phyloP scores from a whole-genome alignment of 2,113 vertebrate species.

The Embiotoca jacksoni region DNA sequence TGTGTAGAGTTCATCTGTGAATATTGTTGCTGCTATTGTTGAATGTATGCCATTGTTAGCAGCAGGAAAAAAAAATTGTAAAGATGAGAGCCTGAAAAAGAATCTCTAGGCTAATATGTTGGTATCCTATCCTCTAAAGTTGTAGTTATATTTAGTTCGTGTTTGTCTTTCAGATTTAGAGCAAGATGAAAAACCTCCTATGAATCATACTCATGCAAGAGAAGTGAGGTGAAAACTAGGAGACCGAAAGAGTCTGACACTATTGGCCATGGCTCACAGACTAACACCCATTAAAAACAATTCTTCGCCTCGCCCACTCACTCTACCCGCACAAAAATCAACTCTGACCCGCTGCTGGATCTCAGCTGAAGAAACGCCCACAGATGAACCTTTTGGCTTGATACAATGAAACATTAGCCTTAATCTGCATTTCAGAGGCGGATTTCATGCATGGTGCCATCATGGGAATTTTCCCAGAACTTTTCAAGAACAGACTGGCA shows the following conservation, averaged over 20 bases:
- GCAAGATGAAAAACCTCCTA: neutral
- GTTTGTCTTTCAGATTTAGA: neutral
- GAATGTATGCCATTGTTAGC: neutral
- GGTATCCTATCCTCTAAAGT: neutral
- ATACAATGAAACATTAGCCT: constrained; percentile 34
- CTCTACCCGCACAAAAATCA: constrained; percentile 46
- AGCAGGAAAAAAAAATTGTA: neutral
- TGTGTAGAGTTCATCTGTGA: constrained; percentile 27
- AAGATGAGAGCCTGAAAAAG: neutral
- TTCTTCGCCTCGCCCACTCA: constrained; percentile 57
- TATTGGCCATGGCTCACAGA: constrained; percentile 26
- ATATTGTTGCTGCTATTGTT: constrained; percentile 15
- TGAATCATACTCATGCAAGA: constrained; percentile 10
- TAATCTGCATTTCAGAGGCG: constrained; percentile 54
- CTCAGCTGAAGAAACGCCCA: constrained; percentile 58
- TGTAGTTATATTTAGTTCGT: constrained; percentile 15
- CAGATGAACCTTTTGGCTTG: constrained; percentile 39
- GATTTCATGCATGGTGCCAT: constrained; percentile 32
- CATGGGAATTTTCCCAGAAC: constrained; percentile 52
- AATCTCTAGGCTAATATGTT: neutral
- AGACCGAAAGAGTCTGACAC: constrained; percentile 10
- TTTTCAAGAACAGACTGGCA: neutral
- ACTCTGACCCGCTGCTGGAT: constrained; percentile 59
- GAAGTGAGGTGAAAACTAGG: constrained; percentile 13
- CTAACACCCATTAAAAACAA: constrained; percentile 60